A percentile compares a stretch with the other conserved stretches of the same genome.
These are phyloP conservation scores for Prolemur simus DNA, from an alignment of 2,113 vertebrate species.

Conservation along the genomic window DNA sequence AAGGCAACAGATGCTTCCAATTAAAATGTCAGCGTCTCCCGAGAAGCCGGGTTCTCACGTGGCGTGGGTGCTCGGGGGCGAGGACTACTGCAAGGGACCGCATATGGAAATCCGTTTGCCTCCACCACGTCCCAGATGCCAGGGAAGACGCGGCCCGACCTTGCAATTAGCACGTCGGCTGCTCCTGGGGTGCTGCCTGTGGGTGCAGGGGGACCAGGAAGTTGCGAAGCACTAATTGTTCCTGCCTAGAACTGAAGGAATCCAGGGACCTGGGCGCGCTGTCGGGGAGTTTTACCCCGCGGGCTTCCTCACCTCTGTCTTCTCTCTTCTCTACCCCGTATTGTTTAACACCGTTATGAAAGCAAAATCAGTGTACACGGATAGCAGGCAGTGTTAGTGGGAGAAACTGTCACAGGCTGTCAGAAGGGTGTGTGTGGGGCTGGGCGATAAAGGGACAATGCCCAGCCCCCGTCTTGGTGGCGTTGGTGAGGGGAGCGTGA, in stretches of 20 bases:
- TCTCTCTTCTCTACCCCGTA: neutral
- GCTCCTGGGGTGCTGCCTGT: constrained; percentile 39
- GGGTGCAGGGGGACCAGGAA: constrained; percentile 18
- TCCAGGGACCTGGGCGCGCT: neutral
- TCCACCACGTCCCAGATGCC: constrained; percentile 71
- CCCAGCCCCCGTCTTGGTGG: neutral
- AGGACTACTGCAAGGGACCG: constrained; percentile 55
- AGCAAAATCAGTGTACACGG: neutral
- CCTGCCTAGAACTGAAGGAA: neutral
- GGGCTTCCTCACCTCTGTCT: neutral
- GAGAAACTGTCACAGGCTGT: neutral
- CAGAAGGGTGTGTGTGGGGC: neutral
- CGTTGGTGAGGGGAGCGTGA: too few relatives aligned
- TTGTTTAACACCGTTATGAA: neutral
- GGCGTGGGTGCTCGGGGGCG: constrained; percentile 63
- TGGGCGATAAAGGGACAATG: neutral
- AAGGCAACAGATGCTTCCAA: constrained; percentile 79
- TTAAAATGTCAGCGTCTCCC: constrained; percentile 74
- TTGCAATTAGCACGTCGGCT: constrained; percentile 68
- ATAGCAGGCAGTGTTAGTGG: neutral
- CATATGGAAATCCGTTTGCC: constrained; percentile 77
- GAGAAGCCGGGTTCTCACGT: constrained; percentile 67
- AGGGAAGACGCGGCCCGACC: constrained; percentile 64
- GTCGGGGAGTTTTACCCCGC: neutral
- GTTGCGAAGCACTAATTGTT: constrained; percentile 20